Conservation (phyloP, 1,140 invertebrate genomes). For the Brevipalpus yothersi region DNA sequence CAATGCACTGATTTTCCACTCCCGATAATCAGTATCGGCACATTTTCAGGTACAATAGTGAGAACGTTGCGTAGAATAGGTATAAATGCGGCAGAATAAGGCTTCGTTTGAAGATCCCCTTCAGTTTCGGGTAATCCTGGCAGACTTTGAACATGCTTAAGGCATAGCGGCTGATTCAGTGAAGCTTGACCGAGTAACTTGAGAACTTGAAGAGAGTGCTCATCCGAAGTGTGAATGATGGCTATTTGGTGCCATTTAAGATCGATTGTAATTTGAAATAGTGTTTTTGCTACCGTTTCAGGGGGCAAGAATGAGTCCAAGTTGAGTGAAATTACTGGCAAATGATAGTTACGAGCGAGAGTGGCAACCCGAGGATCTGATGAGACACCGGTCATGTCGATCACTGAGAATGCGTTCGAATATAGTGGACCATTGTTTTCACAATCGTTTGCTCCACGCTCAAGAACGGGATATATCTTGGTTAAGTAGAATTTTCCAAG, state of each 20-base stretch:
- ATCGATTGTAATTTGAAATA: background rate
- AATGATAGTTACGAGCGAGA: background rate
- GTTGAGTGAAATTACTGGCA: background rate
- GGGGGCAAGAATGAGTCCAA: background rate
- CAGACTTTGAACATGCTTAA: background rate
- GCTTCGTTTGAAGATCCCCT: too few species aligned
- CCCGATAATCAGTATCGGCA: background rate
- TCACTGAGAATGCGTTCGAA: background rate
- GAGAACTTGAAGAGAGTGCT: background rate
- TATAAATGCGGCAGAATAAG: background rate
- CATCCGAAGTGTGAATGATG: background rate
- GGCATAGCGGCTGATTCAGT: background rate
- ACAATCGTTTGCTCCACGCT: background rate
- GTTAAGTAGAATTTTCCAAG: background rate
- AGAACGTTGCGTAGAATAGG: background rate
- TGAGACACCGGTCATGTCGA: background rate
- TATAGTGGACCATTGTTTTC: background rate
- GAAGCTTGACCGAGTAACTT: background rate
- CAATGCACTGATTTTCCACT: background rate
- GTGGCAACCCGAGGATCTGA: background rate
- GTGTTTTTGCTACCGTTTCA: background rate
- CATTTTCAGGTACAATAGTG: background rate
- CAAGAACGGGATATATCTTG: background rate
- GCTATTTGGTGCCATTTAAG: background rate
- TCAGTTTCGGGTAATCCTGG: background rate